A percentile compares a stretch with the other conserved stretches of the same genome.
phyloP scores from a whole-genome alignment of 2,888 invertebrate species.

The Rotaria socialis region DNA sequence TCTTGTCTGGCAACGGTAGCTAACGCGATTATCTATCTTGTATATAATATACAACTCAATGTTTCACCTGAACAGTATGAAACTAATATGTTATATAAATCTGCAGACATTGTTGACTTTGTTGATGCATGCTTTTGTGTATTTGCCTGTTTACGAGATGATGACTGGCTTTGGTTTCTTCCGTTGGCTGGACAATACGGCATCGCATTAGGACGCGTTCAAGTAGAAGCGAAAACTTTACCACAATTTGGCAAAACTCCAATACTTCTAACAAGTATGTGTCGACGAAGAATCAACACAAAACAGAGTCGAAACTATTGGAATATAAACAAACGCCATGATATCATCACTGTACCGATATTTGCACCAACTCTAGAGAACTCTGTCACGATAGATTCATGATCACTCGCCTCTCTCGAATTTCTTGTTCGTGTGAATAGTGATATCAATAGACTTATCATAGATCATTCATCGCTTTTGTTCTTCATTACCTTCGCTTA shows the following conservation, averaged over 20 bases:
- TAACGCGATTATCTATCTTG: conserved; percentile 4
- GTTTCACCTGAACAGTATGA: background rate
- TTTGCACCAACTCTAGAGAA: background rate
- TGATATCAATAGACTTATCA: too few species aligned
- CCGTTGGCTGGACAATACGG: conserved; percentile 3
- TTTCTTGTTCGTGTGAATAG: too few species aligned
- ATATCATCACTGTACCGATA: background rate
- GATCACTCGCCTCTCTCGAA: too few species aligned
- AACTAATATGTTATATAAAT: background rate
- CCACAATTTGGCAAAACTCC: background rate
- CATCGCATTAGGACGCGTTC: background rate
- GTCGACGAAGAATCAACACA: background rate
- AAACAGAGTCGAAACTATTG: background rate
- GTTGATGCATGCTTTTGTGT: conserved; percentile 2
- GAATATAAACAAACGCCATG: background rate
- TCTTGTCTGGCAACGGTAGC: background rate
- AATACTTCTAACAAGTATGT: background rate
- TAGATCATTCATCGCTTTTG: too few species aligned
- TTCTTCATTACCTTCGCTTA: too few species aligned
- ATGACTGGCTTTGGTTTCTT: conserved; percentile 16
- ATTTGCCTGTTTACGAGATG: conserved; percentile 15
- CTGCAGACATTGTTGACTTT: background rate
- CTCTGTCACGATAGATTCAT: background rate
- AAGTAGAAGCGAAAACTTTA: background rate
- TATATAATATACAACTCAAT: background rate